Evolutionary conservation across 2,888 invertebrate species (phyloP).

Genomic region (Brachyptera putata): DNA sequence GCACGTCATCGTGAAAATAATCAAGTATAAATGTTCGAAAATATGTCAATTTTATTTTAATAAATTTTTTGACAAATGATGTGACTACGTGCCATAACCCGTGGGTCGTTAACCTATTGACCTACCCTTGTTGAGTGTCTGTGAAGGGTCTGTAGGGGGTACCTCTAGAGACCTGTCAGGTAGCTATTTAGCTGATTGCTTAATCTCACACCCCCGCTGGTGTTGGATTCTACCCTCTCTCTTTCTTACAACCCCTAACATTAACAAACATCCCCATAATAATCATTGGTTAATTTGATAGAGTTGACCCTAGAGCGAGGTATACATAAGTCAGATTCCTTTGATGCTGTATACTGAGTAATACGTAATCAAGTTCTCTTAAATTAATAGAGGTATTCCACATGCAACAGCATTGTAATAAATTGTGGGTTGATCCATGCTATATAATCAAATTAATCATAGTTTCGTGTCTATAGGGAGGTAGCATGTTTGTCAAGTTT

Average conservation of each 20-base stretch:
- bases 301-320: neutral
- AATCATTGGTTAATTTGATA: neutral
- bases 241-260: too few species aligned
- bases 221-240: neutral
- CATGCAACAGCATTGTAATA: too few species aligned
- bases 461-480: too few species aligned
- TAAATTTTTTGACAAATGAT: constrained; percentile 12
- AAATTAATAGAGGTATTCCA: too few species aligned
- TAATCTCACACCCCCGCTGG: constrained; percentile 3
- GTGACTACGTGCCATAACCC: constrained; percentile 13
- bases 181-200: constrained; percentile 21
- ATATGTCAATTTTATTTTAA: neutral
- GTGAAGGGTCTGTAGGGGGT: neutral
- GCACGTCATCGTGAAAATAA: too few species aligned
- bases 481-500: too few species aligned
- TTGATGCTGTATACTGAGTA: too few species aligned
- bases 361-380: too few species aligned
- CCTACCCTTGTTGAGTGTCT: neutral
- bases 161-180: constrained; percentile 9
- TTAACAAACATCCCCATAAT: neutral
- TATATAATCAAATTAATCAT: too few species aligned
- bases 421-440: too few species aligned
- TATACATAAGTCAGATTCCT: too few species aligned
- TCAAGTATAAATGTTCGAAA: neutral
- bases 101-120: neutral